Evolutionary conservation across 37 sponge, comb jelly and placozoan genomes (phyloP), one percentile per base, ranked within the genome.

Genomic region (Aplysina aerophoba): DNA sequence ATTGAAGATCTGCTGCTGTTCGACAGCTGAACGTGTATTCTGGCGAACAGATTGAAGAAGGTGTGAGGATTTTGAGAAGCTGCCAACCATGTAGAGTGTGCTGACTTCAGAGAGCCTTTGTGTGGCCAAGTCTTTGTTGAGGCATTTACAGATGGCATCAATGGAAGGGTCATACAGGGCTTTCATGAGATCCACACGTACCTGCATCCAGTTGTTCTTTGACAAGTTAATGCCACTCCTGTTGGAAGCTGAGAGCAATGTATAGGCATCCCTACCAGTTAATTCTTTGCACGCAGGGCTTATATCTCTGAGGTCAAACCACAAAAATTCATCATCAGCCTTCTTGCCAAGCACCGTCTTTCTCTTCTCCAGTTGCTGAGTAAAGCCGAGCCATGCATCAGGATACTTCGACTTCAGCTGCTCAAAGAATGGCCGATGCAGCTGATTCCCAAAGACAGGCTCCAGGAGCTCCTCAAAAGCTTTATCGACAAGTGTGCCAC

Each of bases 41-140:
- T 12, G 24, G 6, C 37, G 44, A 40, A 75, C 53, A 53, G 78
- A 53, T 36, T 75, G 1, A 19, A 53, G 6, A 54, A 75, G 78
- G 38, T 36, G 12, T 1, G 19, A 3, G 20, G 78, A 75, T 40
- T 31, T 6, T 1, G 78, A 75, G 24, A 53, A 75, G 78, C 50
- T 40, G 13, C 78, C 78, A 40, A 75, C 78, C 78, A 75, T 75
- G 78, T 75, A 75, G 25, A 75, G n/a, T 4, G 78, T 25, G 22
- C 38, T 21, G 17, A 75, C 41, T 12, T 41, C 13, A 21, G 21
- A 25, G 8, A 75, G 44, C 24, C 15, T 1, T 4, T 37, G 21
- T 71, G 2, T 34, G 6, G 33, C 36, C 44, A 75, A 41, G 40
- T 75, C 78, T 22, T 24, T 3, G 2, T 40, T 41, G n/a, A 75